These are phyloP conservation scores for Caracal caracal DNA, from an alignment of 2,113 vertebrate species.

Conservation along the genomic window DNA sequence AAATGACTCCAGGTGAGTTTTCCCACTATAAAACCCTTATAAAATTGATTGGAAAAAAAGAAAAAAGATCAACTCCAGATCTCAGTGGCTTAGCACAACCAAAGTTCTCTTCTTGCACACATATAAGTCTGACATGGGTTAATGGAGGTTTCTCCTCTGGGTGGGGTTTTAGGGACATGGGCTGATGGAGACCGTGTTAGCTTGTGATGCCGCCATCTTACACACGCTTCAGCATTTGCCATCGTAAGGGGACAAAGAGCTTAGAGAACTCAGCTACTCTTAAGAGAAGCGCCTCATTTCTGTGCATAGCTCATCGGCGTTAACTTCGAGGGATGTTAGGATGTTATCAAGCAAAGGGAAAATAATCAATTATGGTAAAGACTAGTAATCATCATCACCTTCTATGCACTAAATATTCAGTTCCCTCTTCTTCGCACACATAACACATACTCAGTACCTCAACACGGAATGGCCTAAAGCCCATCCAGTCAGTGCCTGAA, in stretches of 20 bases:
- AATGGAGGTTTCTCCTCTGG: neutral
- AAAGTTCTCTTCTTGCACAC: neutral
- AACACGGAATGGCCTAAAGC: neutral
- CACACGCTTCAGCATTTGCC: neutral
- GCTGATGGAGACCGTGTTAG: neutral
- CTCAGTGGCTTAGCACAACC: neutral
- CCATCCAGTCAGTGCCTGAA: neutral
- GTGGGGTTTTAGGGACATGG: neutral
- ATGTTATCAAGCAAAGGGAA: conserved; percentile 5
- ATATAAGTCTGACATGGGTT: neutral
- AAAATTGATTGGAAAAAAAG: neutral
- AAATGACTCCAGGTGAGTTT: neutral
- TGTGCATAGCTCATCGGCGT: neutral
- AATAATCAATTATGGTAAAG: neutral
- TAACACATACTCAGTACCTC: neutral
- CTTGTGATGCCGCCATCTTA: neutral
- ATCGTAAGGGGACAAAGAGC: neutral
- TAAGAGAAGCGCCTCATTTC: neutral
- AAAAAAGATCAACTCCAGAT: neutral
- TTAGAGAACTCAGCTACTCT: neutral
- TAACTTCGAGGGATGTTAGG: neutral
- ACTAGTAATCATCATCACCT: neutral
- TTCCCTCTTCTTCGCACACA: neutral
- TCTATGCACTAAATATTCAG: neutral
- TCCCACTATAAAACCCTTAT: neutral